These are phyloP conservation scores for Cirrhinus molitorella DNA, from an alignment of 2,797 vertebrate species.

Conservation along the genomic window DNA sequence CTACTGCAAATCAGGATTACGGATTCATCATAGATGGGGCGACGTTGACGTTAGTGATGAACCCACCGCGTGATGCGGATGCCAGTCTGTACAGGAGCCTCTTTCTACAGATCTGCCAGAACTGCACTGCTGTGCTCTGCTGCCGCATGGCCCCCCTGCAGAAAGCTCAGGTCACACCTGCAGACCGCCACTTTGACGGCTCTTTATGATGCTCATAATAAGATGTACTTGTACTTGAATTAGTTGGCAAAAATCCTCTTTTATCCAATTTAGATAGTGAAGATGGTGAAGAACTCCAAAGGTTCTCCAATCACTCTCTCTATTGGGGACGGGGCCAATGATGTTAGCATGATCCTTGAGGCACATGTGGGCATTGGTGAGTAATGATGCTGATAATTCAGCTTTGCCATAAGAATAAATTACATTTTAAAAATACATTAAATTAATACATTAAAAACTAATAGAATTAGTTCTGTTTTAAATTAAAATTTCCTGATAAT, in stretches of 20 bases:
- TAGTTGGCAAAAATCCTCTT: not conserved
- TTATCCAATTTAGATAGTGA: slow-evolving; percentile 86
- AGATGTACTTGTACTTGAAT: not conserved
- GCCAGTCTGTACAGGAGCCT: slow-evolving; percentile 88
- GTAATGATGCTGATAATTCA: slow-evolving; percentile 46
- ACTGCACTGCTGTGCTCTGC: slow-evolving; percentile 93
- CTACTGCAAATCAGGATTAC: slow-evolving; percentile 84
- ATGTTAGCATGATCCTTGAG: slow-evolving; percentile 99
- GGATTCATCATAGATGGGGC: slow-evolving; percentile 96
- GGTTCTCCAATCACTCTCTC: slow-evolving; percentile 93
- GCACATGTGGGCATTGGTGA: slow-evolving; percentile 98
- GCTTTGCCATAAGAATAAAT: not conserved
- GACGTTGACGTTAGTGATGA: slow-evolving; percentile 91
- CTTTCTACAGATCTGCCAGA: slow-evolving; percentile 94
- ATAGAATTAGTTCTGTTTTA: no score
- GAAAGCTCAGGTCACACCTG: slow-evolving; percentile 89
- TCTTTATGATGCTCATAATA: not conserved
- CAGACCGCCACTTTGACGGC: not conserved
- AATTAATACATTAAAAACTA: no score
- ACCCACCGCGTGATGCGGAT: slow-evolving; percentile 83
- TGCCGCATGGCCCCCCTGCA: slow-evolving; percentile 97
- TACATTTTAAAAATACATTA: not conserved
- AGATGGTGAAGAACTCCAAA: slow-evolving; percentile 97
- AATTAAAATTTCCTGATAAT: no score
- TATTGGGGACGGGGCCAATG: slow-evolving; percentile 95